Conservation (phyloP, 1,140 invertebrate species). For the Amyelois transitella region DNA sequence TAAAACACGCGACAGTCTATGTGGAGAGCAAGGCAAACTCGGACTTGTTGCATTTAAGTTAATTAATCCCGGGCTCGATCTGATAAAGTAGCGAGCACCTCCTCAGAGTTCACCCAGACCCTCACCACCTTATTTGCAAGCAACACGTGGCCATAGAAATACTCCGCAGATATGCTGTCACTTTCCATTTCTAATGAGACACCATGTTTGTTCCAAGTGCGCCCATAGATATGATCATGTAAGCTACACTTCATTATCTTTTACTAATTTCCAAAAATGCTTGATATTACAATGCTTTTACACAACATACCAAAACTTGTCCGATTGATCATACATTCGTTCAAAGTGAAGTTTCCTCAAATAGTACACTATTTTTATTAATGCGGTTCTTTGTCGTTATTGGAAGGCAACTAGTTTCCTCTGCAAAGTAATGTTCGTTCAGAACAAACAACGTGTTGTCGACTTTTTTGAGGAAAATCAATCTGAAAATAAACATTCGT, state of each 20-base stretch:
- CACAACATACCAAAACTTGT: background rate
- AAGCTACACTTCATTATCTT: background rate
- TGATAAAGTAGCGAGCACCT: slow-evolving; percentile 49
- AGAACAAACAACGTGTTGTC: slow-evolving; percentile 23
- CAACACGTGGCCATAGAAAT: slow-evolving; percentile 3
- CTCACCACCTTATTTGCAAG: slow-evolving; percentile 1
- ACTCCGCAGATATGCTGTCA: slow-evolving; percentile 3
- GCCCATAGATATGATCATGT: background rate
- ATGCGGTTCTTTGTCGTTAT: slow-evolving; percentile 7
- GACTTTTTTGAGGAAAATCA: slow-evolving; percentile 27
- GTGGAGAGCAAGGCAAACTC: slow-evolving; percentile 60
- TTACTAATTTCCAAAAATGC: background rate
- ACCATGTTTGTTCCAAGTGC: background rate
- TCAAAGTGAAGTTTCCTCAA: background rate
- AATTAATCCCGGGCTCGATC: slow-evolving; percentile 64
- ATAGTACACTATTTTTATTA: background rate
- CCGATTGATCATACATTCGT: background rate
- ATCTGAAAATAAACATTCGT: slow-evolving; percentile 31
- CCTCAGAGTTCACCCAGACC: background rate
- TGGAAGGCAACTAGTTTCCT: slow-evolving; percentile 17
- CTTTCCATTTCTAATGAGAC: background rate
- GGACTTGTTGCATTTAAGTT: slow-evolving; percentile 71
- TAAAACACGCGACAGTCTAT: slow-evolving; percentile 61
- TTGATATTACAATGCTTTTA: background rate
- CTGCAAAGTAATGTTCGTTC: slow-evolving; percentile 22